Base-by-base conservation (phyloP, 1,140 invertebrate genomes). In the Nylanderia fulva region DNA sequence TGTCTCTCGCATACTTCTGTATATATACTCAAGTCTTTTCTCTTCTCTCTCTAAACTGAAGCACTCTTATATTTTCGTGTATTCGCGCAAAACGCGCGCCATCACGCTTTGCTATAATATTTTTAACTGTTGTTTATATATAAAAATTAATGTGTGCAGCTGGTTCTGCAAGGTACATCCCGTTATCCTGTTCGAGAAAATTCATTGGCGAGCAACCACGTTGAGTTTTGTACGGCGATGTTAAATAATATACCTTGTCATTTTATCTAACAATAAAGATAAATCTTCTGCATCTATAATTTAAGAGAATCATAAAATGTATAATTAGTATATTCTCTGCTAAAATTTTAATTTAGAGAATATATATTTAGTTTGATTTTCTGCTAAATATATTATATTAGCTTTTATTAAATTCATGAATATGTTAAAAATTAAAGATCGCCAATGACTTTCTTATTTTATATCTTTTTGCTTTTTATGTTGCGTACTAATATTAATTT, bases 131-230 rank as follows among this genome's bases (percentile, higher is more conserved):
- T 82, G 39, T 54, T 48, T 60, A 36, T 29, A 76, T 60, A 21
- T 39, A 72, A 18, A 77, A 76, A 54, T 60, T 36, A 24, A 85
- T 61, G 11, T 66, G 33, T 66, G 33, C 76, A 85, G 84, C 87
- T 89, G 87, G 88, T 89, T 89, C 87, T 89, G 60, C 86, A 85
- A 91, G 84, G 11, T 84, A 60, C 36, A 48, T 18, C n/a, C 71
- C 61, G 64, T 80, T 80, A 71, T 29, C 8, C 52, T 11, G 24
- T 27, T 21, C 33, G 24, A 80, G 56, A 24, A 42, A 52, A 80
- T 71, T 82, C 11, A 72, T 82, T 68, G 64, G 13, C 18, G 45
- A 71, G 24, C 63, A 13, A 71, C 33, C 8, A 15, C 29, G 24
- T 72, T 29, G 4, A 69, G 7, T 36, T 69, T 69, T 39, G n/a